Evolutionary conservation across 2,797 vertebrate genomes (phyloP), one percentile per base, ranked within the genome.

Genomic region (Chaenodraco wilsoni): DNA sequence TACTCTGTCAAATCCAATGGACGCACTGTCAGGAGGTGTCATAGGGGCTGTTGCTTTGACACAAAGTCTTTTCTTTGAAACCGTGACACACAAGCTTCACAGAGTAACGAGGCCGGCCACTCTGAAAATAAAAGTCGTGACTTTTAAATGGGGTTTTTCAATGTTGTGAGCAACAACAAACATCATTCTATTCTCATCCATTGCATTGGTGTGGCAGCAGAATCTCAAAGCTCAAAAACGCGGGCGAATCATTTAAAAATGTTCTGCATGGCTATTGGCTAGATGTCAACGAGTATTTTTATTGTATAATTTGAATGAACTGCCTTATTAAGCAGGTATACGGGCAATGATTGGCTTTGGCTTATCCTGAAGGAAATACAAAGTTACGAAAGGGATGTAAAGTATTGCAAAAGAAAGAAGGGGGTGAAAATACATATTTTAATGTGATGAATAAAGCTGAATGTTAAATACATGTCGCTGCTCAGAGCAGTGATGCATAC

Each of bases 371-470:
- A 65, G 51, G 17, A 2, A 3, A 33, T 5, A 4, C 11, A 23
- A 44, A 33, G 44, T 56, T 41, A 40, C 72, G 15, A 76, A 76
- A 64, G 12, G 2, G 12, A 44, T 8, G 3, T 17, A 37, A 44
- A 23, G 27, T 41, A 9, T 61, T 54, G 15, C 73, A 66, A 66
- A 31, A 58, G 41, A 67, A 43, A 41, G 11, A 66, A 59, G 33
- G 15, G 15, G 12, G 21, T 1, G 37, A 16, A 37, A 65, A 69
- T 50, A 5, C 37, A 74, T 45, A 69, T 84, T 84, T 80, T 37
- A 65, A 62, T 51, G 49, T 46, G 65, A 54, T 62, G 54, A 78
- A 76, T 72, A 79, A 77, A 83, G 17, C 50, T 48, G 13, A 54
- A 4, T 56, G 72, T 70, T 44, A 69, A 58, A 45, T 37, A 49